These are phyloP conservation scores for Psittacula derbiana DNA, from an alignment of 2,797 vertebrate species.

Conservation along the genomic window DNA sequence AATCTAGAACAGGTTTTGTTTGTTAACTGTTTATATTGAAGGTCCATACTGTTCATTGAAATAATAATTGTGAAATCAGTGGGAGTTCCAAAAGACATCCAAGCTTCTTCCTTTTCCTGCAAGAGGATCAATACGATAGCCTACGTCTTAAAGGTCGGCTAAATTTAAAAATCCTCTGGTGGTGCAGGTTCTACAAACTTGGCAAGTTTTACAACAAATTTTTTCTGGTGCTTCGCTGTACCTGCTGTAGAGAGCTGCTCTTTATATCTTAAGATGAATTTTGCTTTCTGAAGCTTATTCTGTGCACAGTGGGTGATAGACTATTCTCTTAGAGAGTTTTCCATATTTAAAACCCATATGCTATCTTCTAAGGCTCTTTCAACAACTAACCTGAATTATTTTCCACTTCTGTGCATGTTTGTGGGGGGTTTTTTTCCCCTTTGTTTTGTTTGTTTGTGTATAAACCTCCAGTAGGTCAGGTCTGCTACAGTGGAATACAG, in stretches of 20 bases:
- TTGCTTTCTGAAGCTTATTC: neutral
- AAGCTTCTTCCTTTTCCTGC: neutral
- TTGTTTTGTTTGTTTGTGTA: neutral
- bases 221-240: neutral
- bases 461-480: neutral
- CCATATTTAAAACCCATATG: neutral
- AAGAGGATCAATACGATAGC: slow-evolving; percentile 2
- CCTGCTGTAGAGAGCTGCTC: neutral
- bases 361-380: neutral
- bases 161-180: neutral
- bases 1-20: neutral
- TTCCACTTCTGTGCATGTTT: neutral
- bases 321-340: neutral
- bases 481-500: neutral
- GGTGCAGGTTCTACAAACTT: neutral
- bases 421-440: neutral
- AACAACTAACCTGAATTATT: neutral
- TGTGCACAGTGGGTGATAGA: neutral
- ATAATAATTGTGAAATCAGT: slow-evolving; percentile 24
- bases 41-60: neutral
- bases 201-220: neutral
- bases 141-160: neutral
- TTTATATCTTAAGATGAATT: neutral
- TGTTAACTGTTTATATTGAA: slow-evolving; percentile 2
- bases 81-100: neutral